Evolutionary conservation across 2,797 vertebrate species (phyloP).

Genomic region (Lacerta viridis): DNA sequence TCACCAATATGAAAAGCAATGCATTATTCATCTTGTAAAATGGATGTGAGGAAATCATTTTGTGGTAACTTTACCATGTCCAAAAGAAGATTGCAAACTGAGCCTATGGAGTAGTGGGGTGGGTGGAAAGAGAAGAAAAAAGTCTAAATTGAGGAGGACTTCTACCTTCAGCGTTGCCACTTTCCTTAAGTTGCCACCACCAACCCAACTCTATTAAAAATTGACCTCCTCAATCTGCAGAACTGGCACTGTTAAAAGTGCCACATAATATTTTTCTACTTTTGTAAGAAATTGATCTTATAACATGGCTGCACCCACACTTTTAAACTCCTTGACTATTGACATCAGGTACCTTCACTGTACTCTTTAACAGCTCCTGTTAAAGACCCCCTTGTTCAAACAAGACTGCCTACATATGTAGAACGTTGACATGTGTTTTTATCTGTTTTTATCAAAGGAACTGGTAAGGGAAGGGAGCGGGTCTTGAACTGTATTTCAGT

Average conservation of each 20-base stretch:
- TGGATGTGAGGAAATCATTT: not conserved
- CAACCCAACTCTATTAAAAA: not conserved
- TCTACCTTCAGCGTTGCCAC: not conserved
- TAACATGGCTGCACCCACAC: not conserved
- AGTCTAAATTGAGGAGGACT: not conserved
- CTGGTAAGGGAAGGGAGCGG: too few relatives aligned
- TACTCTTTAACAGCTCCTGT: too few relatives aligned
- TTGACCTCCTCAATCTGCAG: not conserved
- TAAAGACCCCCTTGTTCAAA: too few relatives aligned
- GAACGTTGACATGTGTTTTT: too few relatives aligned
- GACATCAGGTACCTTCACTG: too few relatives aligned
- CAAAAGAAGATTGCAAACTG: not conserved
- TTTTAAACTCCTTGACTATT: too few relatives aligned
- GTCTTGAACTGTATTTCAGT: too few relatives aligned
- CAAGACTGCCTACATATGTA: too few relatives aligned
- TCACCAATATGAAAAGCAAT: not conserved
- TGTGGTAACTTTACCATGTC: not conserved
- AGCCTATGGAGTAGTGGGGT: not conserved
- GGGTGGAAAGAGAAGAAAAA: not conserved
- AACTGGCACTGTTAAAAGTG: too few relatives aligned
- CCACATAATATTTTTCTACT: too few relatives aligned
- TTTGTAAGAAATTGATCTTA: not conserved
- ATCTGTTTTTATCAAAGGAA: too few relatives aligned
- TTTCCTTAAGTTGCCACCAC: not conserved
- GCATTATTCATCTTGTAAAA: not conserved